Base-by-base conservation (phyloP, 2,888 invertebrate genomes). In the Oasisia sp. region DNA sequence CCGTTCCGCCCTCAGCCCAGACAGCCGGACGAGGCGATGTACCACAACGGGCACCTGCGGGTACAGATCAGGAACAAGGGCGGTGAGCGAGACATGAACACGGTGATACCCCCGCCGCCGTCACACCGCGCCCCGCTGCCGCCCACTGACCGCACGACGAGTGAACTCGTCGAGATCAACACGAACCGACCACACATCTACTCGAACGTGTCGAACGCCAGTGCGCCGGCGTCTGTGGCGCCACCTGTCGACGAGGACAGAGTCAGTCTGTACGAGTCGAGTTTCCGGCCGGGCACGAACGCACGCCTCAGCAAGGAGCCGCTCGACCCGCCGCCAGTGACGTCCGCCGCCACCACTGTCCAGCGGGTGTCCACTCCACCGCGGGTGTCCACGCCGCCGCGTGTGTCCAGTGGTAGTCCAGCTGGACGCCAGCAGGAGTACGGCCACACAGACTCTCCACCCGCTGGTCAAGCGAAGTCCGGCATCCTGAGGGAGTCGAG, bases 291-390 rank as follows among this genome's bases (percentile, higher is more conserved):
- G 12, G 97, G 98, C 93, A 98, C 98, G 94, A 98, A 97, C 96
- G 98, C 98, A 92, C 98, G 98, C 96, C 97, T 99, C 93, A 98
- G 98, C 96, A 98, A 98, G 56, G 98, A 98, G 92, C 99, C 99
- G 32, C 98, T 98, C 95, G 98, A 94, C 89, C 50, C 45, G 19
- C 38, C 38, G 19, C 38, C 38, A 50, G 32, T 45, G 32, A 27
- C 38, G 38, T 38, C 38, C 38, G 38, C 38, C 4, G 38, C 38
- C 38, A 38, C 38, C 38, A 38, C 38, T 38, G 38, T 2, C 38
- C 38, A 38, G 38, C 38, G 38, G 38, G 38, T 38, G 38, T 38
- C 91, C 8, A 50, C 50, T 12, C 14, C 44, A 45, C 91, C 91
- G n/a, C 38, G 50, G 9, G 74, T 74, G n/a, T 7, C 74, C 27